Percentiles rank a stretch among this genome's conserved stretches.
These are phyloP conservation scores for Plusia festucae DNA, from an alignment of 2,888 invertebrate species.

Conservation along the genomic window DNA sequence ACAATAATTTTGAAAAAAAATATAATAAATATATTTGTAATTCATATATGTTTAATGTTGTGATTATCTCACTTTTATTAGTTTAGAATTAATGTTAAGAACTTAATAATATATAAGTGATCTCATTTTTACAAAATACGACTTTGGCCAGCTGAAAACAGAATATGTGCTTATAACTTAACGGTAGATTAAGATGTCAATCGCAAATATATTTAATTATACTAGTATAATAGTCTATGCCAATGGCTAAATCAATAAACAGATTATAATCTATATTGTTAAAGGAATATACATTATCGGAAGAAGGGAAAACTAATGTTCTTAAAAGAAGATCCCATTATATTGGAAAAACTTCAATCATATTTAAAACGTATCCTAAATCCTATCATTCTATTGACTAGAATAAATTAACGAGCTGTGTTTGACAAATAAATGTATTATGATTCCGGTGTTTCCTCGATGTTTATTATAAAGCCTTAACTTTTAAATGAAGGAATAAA, in stretches of 20 bases:
- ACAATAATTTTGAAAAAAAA: slow-evolving; percentile 73
- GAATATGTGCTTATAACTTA: slow-evolving; percentile 61
- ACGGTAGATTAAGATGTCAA: slow-evolving; percentile 79
- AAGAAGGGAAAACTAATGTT: slow-evolving; percentile 15
- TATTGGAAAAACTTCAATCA: slow-evolving; percentile 21
- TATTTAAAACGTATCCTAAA: slow-evolving; percentile 49
- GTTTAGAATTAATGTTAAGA: slow-evolving; percentile 35
- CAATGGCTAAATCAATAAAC: slow-evolving; percentile 29
- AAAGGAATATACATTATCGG: slow-evolving; percentile 25
- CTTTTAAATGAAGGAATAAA: slow-evolving; percentile 59
- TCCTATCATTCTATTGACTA: slow-evolving; percentile 72
- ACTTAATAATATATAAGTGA: slow-evolving; percentile 66
- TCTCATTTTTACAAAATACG: slow-evolving; percentile 77
- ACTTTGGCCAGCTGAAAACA: slow-evolving; percentile 79
- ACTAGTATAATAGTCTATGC: slow-evolving; percentile 27
- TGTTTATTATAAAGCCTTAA: slow-evolving; percentile 57
- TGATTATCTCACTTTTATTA: slow-evolving; percentile 65
- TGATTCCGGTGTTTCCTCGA: slow-evolving; percentile 47
- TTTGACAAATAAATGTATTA: slow-evolving; percentile 84
- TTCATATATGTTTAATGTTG: slow-evolving; percentile 72
- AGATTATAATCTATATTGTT: slow-evolving; percentile 32
- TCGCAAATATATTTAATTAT: slow-evolving; percentile 77
- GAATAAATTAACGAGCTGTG: slow-evolving; percentile 79
- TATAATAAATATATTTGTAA: slow-evolving; percentile 57
- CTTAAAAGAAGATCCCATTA: neutral